Base-by-base conservation (phyloP, 2,888 invertebrate species). In the Trichogramma evanescens region DNA sequence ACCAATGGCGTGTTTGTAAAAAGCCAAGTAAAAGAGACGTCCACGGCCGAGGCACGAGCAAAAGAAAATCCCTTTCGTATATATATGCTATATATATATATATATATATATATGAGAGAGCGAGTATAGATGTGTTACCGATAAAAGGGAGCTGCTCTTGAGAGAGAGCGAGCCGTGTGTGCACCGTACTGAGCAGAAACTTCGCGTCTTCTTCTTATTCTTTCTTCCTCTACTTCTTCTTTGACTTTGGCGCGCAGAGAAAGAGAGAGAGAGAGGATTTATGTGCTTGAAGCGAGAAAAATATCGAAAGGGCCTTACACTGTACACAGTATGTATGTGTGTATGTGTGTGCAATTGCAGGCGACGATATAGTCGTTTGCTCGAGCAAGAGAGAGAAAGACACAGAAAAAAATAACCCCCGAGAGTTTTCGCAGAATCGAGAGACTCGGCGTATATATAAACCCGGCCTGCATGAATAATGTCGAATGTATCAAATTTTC, bases 51-150 rank as follows among this genome's bases (percentile, higher is more conserved):
- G 50, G 39, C 7, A 38, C 9, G 26, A 52, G 50, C n/a, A 50
- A n/a, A 50, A 4, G 42, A 41, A 44, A 26, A 26, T 26, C 26
- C 26, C 26, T 26, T 26, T 26, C 26, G 2, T 26, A 2, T 26
- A 26, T 26, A 26, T 26, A 2, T 26, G 26, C 26, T 26, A 26
- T 26, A 26, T 26, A 26, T 26, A 26, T 2, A 26, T 26, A 26
- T 26, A 26, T 26, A 26, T 26, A 26, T 26, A 26, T 2, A 26
- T 26, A 26, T 26, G 26, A 26, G 26, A 26, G 38, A 51, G 45
- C 51, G 42, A 48, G 56, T 44, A 54, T 59, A 59, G 59, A 59
- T 59, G 51, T 52, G 9, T 38, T 39, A 26, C 60, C 56, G 51
- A 56, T 56, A 60, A 56, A 49, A 9, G 0, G 52, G 56, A 58